phyloP scores from a whole-genome alignment of 2,888 invertebrate genomes.

The Achlya flavicornis region DNA sequence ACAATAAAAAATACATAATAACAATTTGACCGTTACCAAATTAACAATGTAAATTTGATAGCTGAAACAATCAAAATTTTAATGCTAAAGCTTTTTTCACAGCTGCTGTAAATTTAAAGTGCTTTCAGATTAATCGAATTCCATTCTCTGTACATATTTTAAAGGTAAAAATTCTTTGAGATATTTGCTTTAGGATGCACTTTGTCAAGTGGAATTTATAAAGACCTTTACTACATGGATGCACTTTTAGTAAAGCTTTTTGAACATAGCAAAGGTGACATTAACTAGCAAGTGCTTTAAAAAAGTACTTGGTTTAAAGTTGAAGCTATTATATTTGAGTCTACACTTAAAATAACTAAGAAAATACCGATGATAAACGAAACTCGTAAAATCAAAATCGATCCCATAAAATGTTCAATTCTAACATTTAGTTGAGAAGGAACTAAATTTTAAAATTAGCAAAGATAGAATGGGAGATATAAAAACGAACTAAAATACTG shows the following conservation, averaged over 20 bases:
- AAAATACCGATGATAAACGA: no score
- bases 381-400: no score
- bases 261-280: not conserved
- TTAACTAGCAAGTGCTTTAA: not conserved
- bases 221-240: not conserved
- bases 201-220: not conserved
- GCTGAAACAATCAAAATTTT: constrained; percentile 8
- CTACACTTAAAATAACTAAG: no score
- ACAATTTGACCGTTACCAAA: no score
- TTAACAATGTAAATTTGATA: not conserved
- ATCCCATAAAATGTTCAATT: no score
- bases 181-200: constrained; percentile 21
- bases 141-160: constrained; percentile 29
- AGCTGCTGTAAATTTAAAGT: constrained; percentile 23
- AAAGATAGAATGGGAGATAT: not conserved
- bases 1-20: not conserved
- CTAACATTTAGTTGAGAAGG: not conserved
- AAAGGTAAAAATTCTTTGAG: constrained; percentile 30
- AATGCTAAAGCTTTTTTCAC: constrained; percentile 2
- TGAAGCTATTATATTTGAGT: not conserved
- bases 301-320: not conserved
- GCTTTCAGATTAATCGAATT: constrained; percentile 43
- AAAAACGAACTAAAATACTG: not conserved
- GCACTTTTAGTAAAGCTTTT: constrained; percentile 1
- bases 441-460: not conserved